Percentiles rank a stretch among this genome's conserved stretches.
Conservation (phyloP, 2,113 vertebrate species). For the Malaclemys terrapin region DNA sequence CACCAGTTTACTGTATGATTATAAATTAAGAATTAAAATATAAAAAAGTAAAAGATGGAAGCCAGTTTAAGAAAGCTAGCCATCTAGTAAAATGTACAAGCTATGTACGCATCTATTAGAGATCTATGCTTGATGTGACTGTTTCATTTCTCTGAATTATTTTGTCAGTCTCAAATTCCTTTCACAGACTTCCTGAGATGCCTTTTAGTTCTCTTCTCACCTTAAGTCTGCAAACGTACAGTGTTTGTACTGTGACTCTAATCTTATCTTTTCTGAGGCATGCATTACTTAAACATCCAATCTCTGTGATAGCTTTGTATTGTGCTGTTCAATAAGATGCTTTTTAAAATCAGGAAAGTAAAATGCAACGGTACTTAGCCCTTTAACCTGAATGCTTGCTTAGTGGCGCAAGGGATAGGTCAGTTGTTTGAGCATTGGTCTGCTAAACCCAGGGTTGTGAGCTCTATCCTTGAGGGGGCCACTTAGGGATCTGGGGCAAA, state of each 20-base stretch:
- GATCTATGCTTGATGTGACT: conserved; percentile 43
- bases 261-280: conserved; percentile 36
- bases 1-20: not conserved
- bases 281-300: conserved; percentile 2
- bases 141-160: conserved; percentile 31
- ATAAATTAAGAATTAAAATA: conserved; percentile 37
- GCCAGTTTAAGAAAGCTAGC: conserved; percentile 52
- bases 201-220: conserved; percentile 58
- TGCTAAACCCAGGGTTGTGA: too few species aligned
- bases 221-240: conserved; percentile 37
- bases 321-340: not conserved
- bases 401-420: not conserved
- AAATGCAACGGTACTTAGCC: conserved; percentile 17
- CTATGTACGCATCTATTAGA: conserved; percentile 66
- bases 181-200: conserved; percentile 45
- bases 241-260: conserved; percentile 12
- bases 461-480: too few species aligned
- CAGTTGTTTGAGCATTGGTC: too few species aligned
- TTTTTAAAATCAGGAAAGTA: not conserved
- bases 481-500: too few species aligned
- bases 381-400: not conserved
- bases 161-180: conserved; percentile 21
- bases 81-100: conserved; percentile 40
- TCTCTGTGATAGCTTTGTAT: not conserved
- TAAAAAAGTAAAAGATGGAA: conserved; percentile 46